Conservation (phyloP, 2,797 vertebrate species). For the Eulemur mongoz region DNA sequence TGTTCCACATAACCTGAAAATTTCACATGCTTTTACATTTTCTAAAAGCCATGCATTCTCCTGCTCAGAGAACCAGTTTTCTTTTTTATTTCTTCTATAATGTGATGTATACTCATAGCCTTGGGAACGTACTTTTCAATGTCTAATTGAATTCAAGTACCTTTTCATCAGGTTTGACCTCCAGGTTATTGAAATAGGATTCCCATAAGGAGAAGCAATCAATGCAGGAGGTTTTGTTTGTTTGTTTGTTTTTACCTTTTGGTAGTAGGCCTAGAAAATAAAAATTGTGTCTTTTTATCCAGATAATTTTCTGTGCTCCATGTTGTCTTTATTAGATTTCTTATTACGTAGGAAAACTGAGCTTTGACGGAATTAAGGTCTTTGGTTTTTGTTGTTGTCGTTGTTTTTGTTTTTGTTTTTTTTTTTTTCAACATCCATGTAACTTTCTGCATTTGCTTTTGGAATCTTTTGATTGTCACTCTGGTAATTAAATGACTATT, state of each 20-base stretch:
- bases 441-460: background rate
- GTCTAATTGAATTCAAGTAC: background rate
- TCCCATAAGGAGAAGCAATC: background rate
- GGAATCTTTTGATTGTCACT: background rate
- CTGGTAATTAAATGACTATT: background rate
- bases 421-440: background rate
- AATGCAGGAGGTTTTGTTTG: background rate
- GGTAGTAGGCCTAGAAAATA: background rate
- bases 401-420: too few species aligned
- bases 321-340: background rate
- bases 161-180: background rate
- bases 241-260: background rate
- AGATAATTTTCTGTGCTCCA: background rate
- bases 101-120: background rate
- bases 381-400: too few species aligned
- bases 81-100: background rate
- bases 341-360: background rate
- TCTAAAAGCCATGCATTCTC: background rate
- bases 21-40: background rate
- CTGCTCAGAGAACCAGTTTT: background rate
- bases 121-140: background rate
- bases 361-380: background rate
- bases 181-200: background rate
- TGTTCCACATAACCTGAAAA: background rate
- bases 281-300: background rate